Base-by-base conservation (phyloP, 2,113 vertebrate species). In the Philantomba maxwellii region DNA sequence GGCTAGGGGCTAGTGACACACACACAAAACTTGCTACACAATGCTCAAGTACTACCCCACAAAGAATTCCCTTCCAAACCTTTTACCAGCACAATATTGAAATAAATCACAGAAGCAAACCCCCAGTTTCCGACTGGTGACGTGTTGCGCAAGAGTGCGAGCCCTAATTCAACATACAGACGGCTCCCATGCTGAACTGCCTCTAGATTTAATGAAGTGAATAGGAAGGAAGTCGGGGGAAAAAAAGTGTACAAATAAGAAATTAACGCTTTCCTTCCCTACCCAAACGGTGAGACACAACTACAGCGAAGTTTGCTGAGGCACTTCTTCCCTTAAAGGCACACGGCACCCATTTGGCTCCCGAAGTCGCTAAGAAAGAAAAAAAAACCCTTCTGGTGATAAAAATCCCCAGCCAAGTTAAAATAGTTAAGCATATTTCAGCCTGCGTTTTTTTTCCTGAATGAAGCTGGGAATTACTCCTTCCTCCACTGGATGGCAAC, bases 191-290 rank as follows among this genome's bases (percentile, higher is more conserved):
- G 97, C 97, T 94, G 94, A 98, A 97, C 97, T 94, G 95, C 97
- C 97, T 98, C 98, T 97, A 96, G 82, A 98, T 98, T 98, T 98
- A 98, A 97, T 97, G 97, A 98, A 97, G 97, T 98, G 98, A 99
- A 98, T 95, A 98, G 93, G 89, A 98, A 98, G 89, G 92, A 95
- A 98, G 94, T 94, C 92, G 98, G 96, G 96, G 97, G 96, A 97
- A 98, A 98, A 98, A 98, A 49, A 97, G 96, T 97, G 97, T 94
- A 98, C 70, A 97, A 98, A 98, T 95, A 97, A 97, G 98, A 97
- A 95, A 90, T 98, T 98, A 98, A 98, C 95, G 84, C 97, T 97
- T 98, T 89, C 91, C 94, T 98, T 96, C 77, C 97, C 84, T 95
- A 89, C 94, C 93, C 57, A 57, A 95, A 97, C 93, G 16, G 43